phyloP scores from a whole-genome alignment of 2,888 invertebrate genomes.

The Rotaria macrura region DNA sequence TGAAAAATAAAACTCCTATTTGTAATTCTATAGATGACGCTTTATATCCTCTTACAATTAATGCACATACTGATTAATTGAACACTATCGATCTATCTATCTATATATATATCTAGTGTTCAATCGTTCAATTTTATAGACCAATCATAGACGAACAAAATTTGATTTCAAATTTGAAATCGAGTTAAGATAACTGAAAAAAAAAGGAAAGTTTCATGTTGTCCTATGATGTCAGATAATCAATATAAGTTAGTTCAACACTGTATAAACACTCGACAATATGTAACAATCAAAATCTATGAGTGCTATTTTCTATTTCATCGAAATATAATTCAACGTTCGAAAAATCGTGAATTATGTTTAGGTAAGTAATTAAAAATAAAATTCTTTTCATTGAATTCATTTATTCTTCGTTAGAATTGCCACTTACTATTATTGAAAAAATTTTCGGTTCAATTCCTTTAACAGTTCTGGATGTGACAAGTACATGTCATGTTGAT shows the following conservation, averaged over 20 bases:
- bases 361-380: neutral
- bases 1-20: neutral
- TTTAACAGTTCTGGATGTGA: neutral
- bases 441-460: neutral
- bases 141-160: no score
- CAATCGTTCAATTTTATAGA: no score
- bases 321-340: neutral
- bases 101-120: no score
- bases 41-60: neutral
- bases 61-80: no score
- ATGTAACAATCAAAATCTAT: neutral
- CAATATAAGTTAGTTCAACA: neutral
- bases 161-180: no score
- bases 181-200: no score
- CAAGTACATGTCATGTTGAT: neutral
- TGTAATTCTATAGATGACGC: neutral
- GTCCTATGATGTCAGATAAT: neutral
- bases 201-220: neutral
- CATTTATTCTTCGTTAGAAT: neutral
- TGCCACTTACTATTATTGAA: neutral
- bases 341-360: neutral
- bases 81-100: no score
- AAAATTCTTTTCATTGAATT: no score
- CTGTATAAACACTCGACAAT: neutral
- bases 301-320: neutral